Evolutionary conservation across 1,140 invertebrate species (phyloP).

Genomic region (Rhopalosiphum padi): DNA sequence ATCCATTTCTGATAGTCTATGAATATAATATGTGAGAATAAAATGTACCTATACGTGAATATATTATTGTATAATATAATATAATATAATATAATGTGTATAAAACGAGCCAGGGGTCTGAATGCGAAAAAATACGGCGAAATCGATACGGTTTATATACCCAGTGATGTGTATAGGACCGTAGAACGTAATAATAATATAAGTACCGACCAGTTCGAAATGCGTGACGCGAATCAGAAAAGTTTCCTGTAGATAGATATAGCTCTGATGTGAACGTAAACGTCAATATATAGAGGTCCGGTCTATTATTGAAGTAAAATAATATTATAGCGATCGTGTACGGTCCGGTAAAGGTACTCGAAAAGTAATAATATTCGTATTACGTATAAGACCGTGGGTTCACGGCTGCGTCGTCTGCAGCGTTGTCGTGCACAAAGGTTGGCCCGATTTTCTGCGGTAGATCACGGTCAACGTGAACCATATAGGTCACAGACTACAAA

Average conservation of each 20-base stretch:
- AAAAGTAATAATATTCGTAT: no score
- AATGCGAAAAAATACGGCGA: background rate
- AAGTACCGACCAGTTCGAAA: background rate
- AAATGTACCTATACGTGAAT: no score
- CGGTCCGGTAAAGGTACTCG: no score
- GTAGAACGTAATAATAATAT: constrained; percentile 4
- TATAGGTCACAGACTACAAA: no score
- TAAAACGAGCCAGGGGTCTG: background rate
- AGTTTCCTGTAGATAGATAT: background rate
- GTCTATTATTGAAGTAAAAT: background rate
- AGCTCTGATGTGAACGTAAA: background rate
- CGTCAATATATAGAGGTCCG: background rate
- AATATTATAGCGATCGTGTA: no score
- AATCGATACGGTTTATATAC: background rate
- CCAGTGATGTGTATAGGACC: background rate
- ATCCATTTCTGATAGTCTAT: no score
- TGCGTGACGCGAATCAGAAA: background rate
- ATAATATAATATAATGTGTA: background rate
- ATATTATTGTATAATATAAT: no score
- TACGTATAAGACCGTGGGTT: no score
- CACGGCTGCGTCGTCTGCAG: no score
- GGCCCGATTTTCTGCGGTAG: no score
- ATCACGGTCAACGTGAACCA: no score
- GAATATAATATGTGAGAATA: background rate
- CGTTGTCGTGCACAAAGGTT: no score